Evolutionary conservation across 2,888 invertebrate genomes (phyloP), one percentile per base, ranked within the genome.

Genomic region (Epinotia bilunana): DNA sequence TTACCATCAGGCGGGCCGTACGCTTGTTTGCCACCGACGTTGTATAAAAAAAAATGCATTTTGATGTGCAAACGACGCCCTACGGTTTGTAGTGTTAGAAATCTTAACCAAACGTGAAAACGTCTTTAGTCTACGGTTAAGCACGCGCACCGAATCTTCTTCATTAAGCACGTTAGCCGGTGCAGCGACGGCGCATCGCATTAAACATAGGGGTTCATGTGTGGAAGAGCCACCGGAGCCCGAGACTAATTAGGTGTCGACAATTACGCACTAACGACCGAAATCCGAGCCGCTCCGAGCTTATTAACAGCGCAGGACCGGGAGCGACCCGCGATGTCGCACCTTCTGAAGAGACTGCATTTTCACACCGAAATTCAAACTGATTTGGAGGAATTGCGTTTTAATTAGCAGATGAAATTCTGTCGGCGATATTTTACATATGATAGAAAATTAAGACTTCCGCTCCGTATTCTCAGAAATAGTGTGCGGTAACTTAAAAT

Each of bases 241-340:
- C 84, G 81, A 78, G 86, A 86, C 90, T 91, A 91, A 92, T 92
- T 92, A 92, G 90, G 88, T 89, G 91, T 83, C 91, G 89, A 89
- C 92, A 91, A 91, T 92, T 91, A 90, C 90, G 80, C 86, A 85
- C 90, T 92, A 92, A 92, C 92, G 90, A 90, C 90, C 90, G 92
- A 90, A 91, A 92, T 88, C 86, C 84, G 92, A 92, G 87, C 65
- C 72, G 75, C 64, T 43, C 33, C 81, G 80, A 87, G 87, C 90
- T 92, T 91, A 91, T 92, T 91, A 92, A 90, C 87, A 86, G 84
- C 81, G 82, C 84, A 62, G 33, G 58, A 60, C 43, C 28, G 43
- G 46, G 68, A 58, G 55, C 67, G 58, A 69, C 58, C 60, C 60
- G 23, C 69, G 69, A 69, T 69, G 46, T 60, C 46, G 46, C 69